Percentiles rank a stretch among this genome's conserved stretches.
phyloP scores from a whole-genome alignment of 2,888 invertebrate species.

The Tanytarsus gracilentus region DNA sequence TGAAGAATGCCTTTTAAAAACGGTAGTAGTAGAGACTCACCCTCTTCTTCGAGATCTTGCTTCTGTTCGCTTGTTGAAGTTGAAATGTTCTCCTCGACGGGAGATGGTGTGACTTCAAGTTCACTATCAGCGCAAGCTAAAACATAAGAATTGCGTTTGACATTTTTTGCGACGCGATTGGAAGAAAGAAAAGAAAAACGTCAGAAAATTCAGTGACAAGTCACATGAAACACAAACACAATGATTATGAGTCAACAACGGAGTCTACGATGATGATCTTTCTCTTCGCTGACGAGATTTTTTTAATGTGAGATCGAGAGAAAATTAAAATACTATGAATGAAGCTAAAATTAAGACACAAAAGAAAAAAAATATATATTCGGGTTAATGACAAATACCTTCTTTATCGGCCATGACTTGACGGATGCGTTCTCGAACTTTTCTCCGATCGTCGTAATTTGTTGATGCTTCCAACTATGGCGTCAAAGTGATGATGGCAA shows the following conservation, averaged over 20 bases:
- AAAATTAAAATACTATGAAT: neutral
- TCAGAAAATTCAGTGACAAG: conserved; percentile 1
- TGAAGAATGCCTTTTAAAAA: conserved; percentile 58
- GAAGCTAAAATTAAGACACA: conserved; percentile 25
- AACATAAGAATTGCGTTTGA: too few species aligned
- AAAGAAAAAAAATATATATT: neutral
- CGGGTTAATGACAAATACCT: conserved; percentile 49
- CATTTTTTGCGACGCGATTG: conserved; percentile 6
- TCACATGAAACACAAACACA: neutral
- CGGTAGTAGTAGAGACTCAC: conserved; percentile 67
- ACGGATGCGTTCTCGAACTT: conserved; percentile 69
- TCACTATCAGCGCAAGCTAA: conserved; percentile 42
- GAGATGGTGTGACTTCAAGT: conserved; percentile 28
- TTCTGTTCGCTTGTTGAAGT: conserved; percentile 35
- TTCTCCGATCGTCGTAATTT: conserved; percentile 79
- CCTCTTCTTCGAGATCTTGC: conserved; percentile 44
- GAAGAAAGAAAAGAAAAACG: conserved; percentile 13
- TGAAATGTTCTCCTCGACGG: conserved; percentile 7
- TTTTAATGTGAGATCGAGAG: neutral
- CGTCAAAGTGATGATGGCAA: neutral
- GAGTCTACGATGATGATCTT: conserved; percentile 1
- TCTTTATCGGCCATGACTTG: conserved; percentile 79
- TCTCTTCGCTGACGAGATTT: neutral
- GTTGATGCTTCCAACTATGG: conserved; percentile 70
- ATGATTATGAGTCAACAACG: conserved; percentile 11